A percentile compares a stretch with the other conserved stretches of the same genome.
Evolutionary conservation across 2,113 vertebrate species (phyloP).

Genomic region (Hippopotamus amphibius): DNA sequence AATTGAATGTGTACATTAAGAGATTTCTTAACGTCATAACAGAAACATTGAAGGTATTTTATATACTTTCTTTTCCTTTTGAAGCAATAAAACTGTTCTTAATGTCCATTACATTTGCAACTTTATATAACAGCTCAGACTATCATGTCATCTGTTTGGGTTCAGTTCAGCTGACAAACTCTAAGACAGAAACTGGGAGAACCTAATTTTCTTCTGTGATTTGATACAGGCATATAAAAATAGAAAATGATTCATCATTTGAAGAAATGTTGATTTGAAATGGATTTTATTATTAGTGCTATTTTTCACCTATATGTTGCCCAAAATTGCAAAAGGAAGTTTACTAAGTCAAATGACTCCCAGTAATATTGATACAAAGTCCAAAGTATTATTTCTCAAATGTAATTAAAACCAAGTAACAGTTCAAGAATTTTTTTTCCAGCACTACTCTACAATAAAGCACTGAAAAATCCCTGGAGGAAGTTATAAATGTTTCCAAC

Average conservation of each 20-base stretch:
- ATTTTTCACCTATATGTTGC: conserved; percentile 67
- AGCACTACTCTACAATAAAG: conserved; percentile 62
- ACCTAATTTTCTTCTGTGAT: neutral
- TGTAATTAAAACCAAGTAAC: conserved; percentile 87
- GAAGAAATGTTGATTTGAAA: neutral
- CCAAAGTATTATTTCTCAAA: conserved; percentile 78
- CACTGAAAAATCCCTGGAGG: conserved; percentile 78
- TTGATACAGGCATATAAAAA: neutral
- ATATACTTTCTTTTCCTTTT: neutral
- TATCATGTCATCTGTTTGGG: neutral
- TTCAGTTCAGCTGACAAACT: neutral
- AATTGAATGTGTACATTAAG: neutral
- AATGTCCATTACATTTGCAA: neutral
- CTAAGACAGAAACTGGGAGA: neutral
- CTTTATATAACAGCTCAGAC: neutral
- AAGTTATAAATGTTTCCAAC: conserved; percentile 87
- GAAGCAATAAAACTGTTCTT: neutral
- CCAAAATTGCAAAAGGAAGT: conserved; percentile 72
- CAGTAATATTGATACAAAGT: conserved; percentile 56
- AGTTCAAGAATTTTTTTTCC: conserved; percentile 74
- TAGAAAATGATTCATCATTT: neutral
- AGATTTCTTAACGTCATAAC: neutral
- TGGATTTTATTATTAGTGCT: neutral
- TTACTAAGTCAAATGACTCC: conserved; percentile 77
- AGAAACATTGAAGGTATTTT: neutral